Percentiles rank a stretch among this genome's conserved stretches.
Conservation (phyloP, 2,888 invertebrate species). For the Agriotes lineatus region DNA sequence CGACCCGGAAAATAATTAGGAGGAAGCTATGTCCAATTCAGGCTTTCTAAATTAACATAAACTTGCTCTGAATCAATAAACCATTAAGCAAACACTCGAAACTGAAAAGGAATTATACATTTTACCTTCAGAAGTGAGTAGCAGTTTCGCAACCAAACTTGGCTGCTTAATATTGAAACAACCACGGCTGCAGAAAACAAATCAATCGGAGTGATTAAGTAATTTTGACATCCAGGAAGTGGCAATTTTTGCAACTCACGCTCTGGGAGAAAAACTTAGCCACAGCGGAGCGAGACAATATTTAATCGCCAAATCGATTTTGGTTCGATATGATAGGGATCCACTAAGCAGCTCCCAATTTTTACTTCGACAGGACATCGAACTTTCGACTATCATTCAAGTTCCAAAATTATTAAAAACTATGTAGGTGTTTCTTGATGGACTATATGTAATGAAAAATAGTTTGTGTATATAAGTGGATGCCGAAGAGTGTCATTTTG, state of each 20-base stretch:
- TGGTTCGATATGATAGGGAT: no score
- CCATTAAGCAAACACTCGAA: constrained; percentile 24
- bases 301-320: constrained; percentile 25
- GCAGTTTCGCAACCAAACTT: constrained; percentile 26
- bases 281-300: constrained; percentile 20
- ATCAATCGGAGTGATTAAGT: constrained; percentile 34
- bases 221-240: constrained; percentile 36
- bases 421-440: no score
- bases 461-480: no score
- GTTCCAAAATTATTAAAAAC: no score
- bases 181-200: constrained; percentile 20
- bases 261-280: constrained; percentile 7
- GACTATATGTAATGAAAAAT: no score
- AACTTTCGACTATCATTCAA: no score
- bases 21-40: constrained; percentile 19
- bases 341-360: background rate
- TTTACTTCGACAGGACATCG: background rate
- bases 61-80: constrained; percentile 25
- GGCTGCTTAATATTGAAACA: constrained; percentile 24
- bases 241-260: constrained; percentile 25
- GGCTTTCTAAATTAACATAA: constrained; percentile 35
- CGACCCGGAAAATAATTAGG: constrained; percentile 22
- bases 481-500: no score
- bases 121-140: constrained; percentile 25
- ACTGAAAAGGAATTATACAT: constrained; percentile 31